These are phyloP conservation scores for Raja brachyura DNA, from an alignment of 2,113 vertebrate species.

Conservation along the genomic window DNA sequence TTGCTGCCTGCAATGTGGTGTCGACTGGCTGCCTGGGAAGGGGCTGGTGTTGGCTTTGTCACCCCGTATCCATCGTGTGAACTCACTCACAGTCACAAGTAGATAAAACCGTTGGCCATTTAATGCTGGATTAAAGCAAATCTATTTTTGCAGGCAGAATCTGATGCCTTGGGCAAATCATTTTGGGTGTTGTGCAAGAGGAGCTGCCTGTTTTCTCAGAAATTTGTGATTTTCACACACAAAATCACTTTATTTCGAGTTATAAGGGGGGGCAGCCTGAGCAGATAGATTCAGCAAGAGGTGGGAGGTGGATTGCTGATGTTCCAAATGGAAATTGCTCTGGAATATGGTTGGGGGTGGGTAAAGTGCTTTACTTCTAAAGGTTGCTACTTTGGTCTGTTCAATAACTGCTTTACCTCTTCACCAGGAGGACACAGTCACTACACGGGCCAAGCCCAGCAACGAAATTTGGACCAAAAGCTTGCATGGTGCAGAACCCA, in stretches of 20 bases:
- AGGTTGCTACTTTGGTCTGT: background rate
- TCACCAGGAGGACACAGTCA: conserved; percentile 76
- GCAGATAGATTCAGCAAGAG: too few relatives aligned
- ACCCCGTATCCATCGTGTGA: background rate
- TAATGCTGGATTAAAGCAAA: background rate
- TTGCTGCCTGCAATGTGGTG: too few relatives aligned
- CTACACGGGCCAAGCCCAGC: conserved; percentile 93
- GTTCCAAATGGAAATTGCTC: background rate
- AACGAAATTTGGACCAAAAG: conserved; percentile 95
- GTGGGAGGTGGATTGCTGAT: background rate
- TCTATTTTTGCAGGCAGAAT: background rate
- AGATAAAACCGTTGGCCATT: background rate
- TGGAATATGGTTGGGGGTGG: background rate
- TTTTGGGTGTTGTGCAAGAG: background rate
- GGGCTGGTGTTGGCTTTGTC: background rate
- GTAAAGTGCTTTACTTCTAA: background rate
- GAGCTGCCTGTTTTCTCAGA: background rate
- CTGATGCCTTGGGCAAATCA: background rate
- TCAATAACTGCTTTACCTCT: conserved; percentile 37
- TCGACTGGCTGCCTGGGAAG: background rate
- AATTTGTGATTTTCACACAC: too few relatives aligned
- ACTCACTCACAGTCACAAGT: background rate
- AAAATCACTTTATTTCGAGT: too few relatives aligned
- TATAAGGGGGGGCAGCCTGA: too few relatives aligned
- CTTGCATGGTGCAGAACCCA: conserved; percentile 90